Base-by-base conservation (phyloP, 2,797 vertebrate genomes). In the Craterocephalus amniculus region DNA sequence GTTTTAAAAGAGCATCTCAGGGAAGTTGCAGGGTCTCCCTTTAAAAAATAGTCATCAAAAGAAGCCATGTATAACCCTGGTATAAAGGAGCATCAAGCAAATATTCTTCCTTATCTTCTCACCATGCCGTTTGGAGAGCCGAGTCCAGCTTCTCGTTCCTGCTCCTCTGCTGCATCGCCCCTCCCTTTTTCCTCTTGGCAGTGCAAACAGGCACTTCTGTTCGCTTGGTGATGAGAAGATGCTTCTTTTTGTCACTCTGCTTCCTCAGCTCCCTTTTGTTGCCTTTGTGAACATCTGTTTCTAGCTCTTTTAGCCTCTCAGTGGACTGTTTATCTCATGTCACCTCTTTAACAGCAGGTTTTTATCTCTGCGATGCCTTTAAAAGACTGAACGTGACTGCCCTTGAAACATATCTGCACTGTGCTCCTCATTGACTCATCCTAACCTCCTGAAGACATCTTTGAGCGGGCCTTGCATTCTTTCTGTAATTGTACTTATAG, bases 41-140 rank as follows among this genome's bases (percentile, higher is more conserved):
- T 74, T 72, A 61, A 61, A 81, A 65, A 74, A 68, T 76, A 83
- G 62, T 88, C 91, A 86, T 91, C 87, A 92, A 85, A 89, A 83
- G 88, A 81, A 73, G 64, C 58, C 43, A 85, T 86, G 84, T 80
- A 75, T n/a, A n/a, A n/a, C 87, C 86, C 85, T 58, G 16, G 72
- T 78, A 85, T 55, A 62, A 55, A 49, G n/a, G n/a, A 79, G 70
- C 85, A 83, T 87, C 90, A 83, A 86, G 84, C 74, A 85, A 87
- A 89, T 81, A 81, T 89, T 87, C 83, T 83, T 51, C 80, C 89
- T 93, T 92, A 91, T 92, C 89, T 89, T 70, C 66, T 76, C 71
- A 87, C 72, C 75, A 70, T 67, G 71, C 74, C 62, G 74, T 87
- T 87, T 88, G 71, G 83, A 89, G 80, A 81, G 74, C 72, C 84